Conservation (phyloP, 2,113 vertebrate genomes). For the Pluvialis apricaria region DNA sequence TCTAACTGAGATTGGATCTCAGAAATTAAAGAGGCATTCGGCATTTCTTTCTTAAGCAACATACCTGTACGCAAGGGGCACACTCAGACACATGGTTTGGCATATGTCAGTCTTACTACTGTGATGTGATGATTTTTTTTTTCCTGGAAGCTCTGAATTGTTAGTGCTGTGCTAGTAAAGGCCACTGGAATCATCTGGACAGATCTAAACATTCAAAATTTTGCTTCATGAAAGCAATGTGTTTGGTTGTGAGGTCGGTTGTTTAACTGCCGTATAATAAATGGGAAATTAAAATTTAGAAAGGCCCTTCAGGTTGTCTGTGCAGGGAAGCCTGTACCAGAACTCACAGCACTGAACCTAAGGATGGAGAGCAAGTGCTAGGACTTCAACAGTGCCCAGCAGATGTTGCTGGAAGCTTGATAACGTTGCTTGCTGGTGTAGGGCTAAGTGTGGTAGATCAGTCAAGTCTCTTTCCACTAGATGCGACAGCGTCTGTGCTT, state of each 20-base stretch:
- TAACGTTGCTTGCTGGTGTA: not conserved
- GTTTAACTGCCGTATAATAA: not conserved
- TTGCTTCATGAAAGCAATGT: not conserved
- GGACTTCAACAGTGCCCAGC: not conserved
- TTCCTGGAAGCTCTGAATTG: not conserved
- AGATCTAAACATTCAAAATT: not conserved
- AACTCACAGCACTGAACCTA: not conserved
- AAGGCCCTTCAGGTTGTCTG: not conserved
- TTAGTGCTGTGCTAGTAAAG: not conserved
- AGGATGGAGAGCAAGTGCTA: not conserved
- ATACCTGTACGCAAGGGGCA: not conserved
- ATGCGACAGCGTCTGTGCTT: not conserved
- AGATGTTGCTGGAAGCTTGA: not conserved
- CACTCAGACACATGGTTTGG: too few relatives aligned
- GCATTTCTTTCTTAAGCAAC: not conserved
- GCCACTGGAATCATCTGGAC: fast-evolving
- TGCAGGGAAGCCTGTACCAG: not conserved
- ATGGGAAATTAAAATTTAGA: not conserved
- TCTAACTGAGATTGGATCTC: not conserved
- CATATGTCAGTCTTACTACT: too few relatives aligned
- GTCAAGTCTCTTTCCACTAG: not conserved
- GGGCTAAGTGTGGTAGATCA: not conserved
- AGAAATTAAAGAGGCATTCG: not conserved
- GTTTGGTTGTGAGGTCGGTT: not conserved
- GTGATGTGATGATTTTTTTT: not conserved